Evolutionary conservation across 2,113 vertebrate genomes (phyloP), one percentile per base, ranked within the genome.

Genomic region (Malurus elegans): DNA sequence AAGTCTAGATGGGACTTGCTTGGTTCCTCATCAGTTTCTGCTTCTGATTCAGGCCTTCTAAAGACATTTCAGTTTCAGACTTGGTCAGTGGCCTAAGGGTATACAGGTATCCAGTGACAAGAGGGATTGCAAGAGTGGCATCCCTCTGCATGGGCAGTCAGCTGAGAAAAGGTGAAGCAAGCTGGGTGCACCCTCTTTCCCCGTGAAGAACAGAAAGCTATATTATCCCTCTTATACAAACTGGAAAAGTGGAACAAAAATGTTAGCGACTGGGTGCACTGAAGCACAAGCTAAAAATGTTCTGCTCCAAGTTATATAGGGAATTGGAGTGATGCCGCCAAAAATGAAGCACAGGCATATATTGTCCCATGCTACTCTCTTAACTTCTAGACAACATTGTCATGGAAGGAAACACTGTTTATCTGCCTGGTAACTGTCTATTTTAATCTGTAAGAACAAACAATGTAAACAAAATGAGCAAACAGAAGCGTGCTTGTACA

Each of bases 401-500:
- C 65, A 15, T 93, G 92, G 93, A 82, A 95, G 88, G 88, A 92
- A 94, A 28, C 24, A 10, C 56, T 94, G 90, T 94, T 95, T 92
- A 95, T 95, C 94, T 97, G 92, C 95, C 40, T 92, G 61, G 81
- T 91, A 91, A 87, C 87, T 94, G 75, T 92, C 83, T 96, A 93
- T 92, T 97, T 93, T 97, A 95, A 97, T 96, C 92, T 61, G 72
- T 95, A 90, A 93, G 92, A 91, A 95, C 84, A 96, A 97, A 97
- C 92, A 97, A 93, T 96, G 94, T 97, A 96, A 97, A 97, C 93
- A 97, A 93, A 95, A 84, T 32, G 90, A 91, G 57, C 95, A 95
- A 98, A 98, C 92, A 95, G 79, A 90, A 92, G 87, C 88, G 78
- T 90, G 62, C 80, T 85, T 94, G 62, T 96, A 86, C 90, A 83